Evolutionary conservation across 2,797 vertebrate genomes (phyloP).

Genomic region (Scyliorhinus canicula): DNA sequence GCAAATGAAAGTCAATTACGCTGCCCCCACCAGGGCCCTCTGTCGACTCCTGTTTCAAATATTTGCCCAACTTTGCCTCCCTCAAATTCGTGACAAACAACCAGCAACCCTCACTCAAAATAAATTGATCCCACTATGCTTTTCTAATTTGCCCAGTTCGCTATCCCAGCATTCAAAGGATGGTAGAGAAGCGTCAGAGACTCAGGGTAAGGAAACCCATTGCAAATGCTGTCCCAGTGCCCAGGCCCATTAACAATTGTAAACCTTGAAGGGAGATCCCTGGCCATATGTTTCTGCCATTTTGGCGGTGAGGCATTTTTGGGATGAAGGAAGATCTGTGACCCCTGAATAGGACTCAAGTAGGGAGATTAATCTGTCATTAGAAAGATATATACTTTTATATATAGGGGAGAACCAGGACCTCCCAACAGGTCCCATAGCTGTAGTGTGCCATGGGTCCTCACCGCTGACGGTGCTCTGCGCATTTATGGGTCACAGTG

Average conservation of each 20-base stretch:
- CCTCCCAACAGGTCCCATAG: too few species aligned
- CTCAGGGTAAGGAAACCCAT: not conserved
- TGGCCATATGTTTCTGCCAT: not conserved
- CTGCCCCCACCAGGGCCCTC: not conserved
- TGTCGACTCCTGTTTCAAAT: not conserved
- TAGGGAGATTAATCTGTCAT: not conserved
- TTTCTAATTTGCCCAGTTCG: not conserved
- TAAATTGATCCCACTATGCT: not conserved
- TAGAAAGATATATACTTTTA: not conserved
- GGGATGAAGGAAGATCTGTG: not conserved
- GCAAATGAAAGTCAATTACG: not conserved
- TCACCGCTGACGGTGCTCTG: too few species aligned
- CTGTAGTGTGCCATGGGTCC: too few species aligned
- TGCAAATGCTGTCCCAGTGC: too few species aligned
- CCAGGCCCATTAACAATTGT: not conserved
- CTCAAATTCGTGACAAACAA: not conserved
- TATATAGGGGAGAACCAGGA: not conserved
- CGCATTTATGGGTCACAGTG: too few species aligned
- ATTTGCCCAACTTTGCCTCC: not conserved
- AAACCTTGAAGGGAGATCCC: not conserved
- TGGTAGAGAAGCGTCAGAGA: not conserved
- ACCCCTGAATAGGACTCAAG: not conserved
- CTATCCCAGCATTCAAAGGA: not conserved
- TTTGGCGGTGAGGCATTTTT: not conserved
- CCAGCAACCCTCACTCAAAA: not conserved